A percentile compares a stretch with the other conserved stretches of the same genome.
Evolutionary conservation across 2,797 vertebrate genomes (phyloP).

Genomic region (Enteromius fasciolatus): DNA sequence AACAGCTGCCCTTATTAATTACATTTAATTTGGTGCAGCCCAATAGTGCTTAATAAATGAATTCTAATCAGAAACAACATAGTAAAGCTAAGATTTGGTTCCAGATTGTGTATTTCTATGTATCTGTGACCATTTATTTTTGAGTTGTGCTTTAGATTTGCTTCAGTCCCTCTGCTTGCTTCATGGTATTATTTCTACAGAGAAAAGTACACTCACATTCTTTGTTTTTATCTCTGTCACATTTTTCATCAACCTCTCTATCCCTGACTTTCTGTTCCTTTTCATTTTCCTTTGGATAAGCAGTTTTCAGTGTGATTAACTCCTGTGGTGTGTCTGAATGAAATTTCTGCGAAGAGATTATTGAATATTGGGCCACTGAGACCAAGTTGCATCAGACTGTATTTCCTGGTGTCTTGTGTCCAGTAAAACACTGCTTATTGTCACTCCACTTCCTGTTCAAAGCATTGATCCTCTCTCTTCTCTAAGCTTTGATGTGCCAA

Average conservation of each 20-base stretch:
- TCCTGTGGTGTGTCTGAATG: conserved; percentile 23
- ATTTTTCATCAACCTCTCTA: conserved; percentile 8
- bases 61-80: not conserved
- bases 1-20: not conserved
- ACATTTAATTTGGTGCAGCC: not conserved
- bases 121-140: not conserved
- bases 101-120: not conserved
- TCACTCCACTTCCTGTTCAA: conserved; percentile 6
- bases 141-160: conserved; percentile 2
- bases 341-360: conserved; percentile 18
- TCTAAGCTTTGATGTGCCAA: conserved; percentile 29
- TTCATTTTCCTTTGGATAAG: conserved; percentile 27
- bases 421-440: conserved; percentile 25
- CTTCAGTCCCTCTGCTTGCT: conserved; percentile 19
- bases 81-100: not conserved
- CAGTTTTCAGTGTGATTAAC: conserved; percentile 31
- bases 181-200: not conserved
- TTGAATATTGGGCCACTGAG: conserved; percentile 6
- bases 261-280: conserved; percentile 9
- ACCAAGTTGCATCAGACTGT: not conserved
- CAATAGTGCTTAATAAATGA: not conserved
- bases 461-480: not conserved
- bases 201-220: conserved; percentile 7
- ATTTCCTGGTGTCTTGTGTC: not conserved
- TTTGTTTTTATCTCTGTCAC: not conserved